Evolutionary conservation across 2,888 invertebrate species (phyloP), one percentile per base, ranked within the genome.

Genomic region (Cylloceria caligata): DNA sequence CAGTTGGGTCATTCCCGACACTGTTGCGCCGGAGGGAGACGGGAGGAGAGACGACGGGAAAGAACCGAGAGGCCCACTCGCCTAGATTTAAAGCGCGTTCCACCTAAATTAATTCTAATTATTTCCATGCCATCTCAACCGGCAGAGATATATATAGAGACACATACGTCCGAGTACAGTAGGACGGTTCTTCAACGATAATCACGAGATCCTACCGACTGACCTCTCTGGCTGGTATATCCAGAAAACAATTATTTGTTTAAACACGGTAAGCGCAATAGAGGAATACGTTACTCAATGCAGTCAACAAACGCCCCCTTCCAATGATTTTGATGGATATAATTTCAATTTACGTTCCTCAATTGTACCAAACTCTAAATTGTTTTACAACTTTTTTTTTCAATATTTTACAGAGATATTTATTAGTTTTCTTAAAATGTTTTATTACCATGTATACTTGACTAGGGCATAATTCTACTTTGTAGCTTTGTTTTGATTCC

Each of bases 81-180:
- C 90, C 88, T 91, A 90, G 91, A 91, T 91, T 91, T 91, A 91
- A 91, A 82, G 67, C 82, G 84, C 89, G 88, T 90, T 88, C 90
- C 89, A 88, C 87, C 88, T 90, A 89, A 91, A 92, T 92, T 91
- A 91, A 91, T 91, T 91, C 90, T 91, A 91, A 91, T 91, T 91
- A 91, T 90, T 91, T 89, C 86, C 88, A 89, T 87, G 84, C 85
- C 62, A 75, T 82, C 71, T 65, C 67, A 69, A 75, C 42, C 16
- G 49, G 39, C 62, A 6, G 52, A 57, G 27, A 67, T 49, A 65
- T 49, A 68, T 49, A 75, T 34, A 30, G 19, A 42, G 36, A 34
- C 52, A 67, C 69, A 64, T 71, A 64, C 62, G 39, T 71, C 73
- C 78, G 78, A 71, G 83, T 85, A 85, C 85, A 86, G 86, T 82